phyloP scores from a whole-genome alignment of 1,140 invertebrate species.

The Eulimnadia texana region DNA sequence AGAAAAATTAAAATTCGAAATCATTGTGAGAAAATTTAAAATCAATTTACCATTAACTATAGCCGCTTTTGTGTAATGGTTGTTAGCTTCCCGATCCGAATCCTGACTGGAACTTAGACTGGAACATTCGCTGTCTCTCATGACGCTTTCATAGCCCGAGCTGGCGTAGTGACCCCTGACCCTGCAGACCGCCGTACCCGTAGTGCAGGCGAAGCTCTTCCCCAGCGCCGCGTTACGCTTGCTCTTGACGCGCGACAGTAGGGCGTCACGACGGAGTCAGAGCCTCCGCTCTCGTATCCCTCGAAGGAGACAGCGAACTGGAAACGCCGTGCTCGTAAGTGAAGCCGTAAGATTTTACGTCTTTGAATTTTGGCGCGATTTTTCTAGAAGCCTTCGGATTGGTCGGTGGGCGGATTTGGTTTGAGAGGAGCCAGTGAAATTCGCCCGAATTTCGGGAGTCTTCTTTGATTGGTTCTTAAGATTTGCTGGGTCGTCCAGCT shows the following conservation, averaged over 20 bases:
- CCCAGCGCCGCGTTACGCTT: background rate
- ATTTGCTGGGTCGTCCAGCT: background rate
- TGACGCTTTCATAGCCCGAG: constrained; percentile 77
- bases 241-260: constrained; percentile 2
- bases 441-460: constrained; percentile 17
- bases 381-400: constrained; percentile 8
- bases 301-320: constrained; percentile 13
- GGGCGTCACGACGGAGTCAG: constrained; percentile 8
- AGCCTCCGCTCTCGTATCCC: constrained; percentile 15
- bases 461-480: constrained; percentile 2
- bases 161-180: constrained; percentile 44
- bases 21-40: constrained; percentile 1
- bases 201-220: constrained; percentile 10
- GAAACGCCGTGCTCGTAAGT: constrained; percentile 11
- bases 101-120: constrained; percentile 67
- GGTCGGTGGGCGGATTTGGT: background rate
- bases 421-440: constrained; percentile 20
- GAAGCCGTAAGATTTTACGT: constrained; percentile 13
- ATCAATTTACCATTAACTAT: background rate
- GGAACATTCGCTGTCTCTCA: constrained; percentile 47
- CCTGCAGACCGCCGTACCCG: constrained; percentile 19
- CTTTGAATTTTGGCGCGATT: background rate
- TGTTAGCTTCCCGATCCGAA: constrained; percentile 36
- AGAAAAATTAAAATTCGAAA: background rate
- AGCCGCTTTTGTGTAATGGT: background rate